These are phyloP conservation scores for Sinopyrophorus schimmeli DNA, from an alignment of 2,888 invertebrate species.

Conservation along the genomic window DNA sequence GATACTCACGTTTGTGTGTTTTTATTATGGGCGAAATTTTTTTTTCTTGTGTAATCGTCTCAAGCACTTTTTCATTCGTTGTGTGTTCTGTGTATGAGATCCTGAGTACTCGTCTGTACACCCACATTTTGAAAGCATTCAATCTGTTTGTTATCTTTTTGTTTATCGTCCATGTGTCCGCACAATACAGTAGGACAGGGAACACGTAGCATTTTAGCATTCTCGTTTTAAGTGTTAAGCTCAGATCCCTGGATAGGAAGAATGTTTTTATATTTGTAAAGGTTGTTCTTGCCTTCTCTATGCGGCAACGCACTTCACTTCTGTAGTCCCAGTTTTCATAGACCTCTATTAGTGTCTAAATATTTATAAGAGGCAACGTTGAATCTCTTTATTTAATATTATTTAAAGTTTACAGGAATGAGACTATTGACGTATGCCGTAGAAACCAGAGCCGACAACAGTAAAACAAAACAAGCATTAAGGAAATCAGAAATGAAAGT, in stretches of 20 bases:
- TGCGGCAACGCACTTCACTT: slow-evolving; percentile 7
- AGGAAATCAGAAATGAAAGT: too few species aligned
- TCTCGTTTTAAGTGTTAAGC: slow-evolving; percentile 1
- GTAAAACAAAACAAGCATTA: too few species aligned
- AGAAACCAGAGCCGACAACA: too few species aligned
- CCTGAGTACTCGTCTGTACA: slow-evolving; percentile 1
- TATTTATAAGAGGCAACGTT: too few species aligned
- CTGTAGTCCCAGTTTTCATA: slow-evolving; percentile 7
- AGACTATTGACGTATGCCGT: too few species aligned
- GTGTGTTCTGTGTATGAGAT: not conserved
- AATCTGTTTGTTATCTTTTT: not conserved
- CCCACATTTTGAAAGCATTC: not conserved
- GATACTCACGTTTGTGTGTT: too few species aligned
- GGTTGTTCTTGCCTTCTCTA: slow-evolving; percentile 7
- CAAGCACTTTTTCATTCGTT: not conserved
- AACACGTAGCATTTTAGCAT: not conserved
- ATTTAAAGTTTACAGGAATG: too few species aligned
- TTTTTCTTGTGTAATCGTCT: too few species aligned
- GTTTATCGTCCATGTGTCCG: not conserved
- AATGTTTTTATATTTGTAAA: slow-evolving; percentile 8
- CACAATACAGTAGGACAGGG: not conserved
- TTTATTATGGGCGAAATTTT: too few species aligned
- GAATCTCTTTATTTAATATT: too few species aligned
- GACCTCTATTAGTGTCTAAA: slow-evolving; percentile 4
- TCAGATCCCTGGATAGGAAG: slow-evolving; percentile 4